These are phyloP conservation scores for Leptinotarsa undecemlineata DNA, from an alignment of 1,140 invertebrate species.

Conservation along the genomic window DNA sequence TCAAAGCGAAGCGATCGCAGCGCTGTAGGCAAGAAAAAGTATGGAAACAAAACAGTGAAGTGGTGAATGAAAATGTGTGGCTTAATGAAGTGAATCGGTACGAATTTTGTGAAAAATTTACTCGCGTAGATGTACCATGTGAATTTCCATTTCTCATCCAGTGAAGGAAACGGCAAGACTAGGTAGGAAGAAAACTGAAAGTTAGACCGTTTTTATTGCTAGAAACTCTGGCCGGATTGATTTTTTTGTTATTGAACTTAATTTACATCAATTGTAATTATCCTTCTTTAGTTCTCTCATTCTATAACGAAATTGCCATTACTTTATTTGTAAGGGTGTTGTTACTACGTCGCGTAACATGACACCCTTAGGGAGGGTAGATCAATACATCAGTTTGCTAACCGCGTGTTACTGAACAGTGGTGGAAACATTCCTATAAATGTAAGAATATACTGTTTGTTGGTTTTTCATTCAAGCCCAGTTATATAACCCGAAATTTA, in stretches of 20 bases:
- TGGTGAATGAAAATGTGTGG: background rate
- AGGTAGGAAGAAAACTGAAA: too few species aligned
- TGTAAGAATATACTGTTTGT: background rate
- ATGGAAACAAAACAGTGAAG: background rate
- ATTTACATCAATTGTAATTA: too few species aligned
- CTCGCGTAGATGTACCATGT: too few species aligned
- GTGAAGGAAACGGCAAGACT: too few species aligned
- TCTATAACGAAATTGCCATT: too few species aligned
- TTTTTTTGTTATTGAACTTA: too few species aligned
- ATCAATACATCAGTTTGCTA: conserved; percentile 14
- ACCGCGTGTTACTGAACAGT: background rate
- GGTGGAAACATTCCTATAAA: too few species aligned
- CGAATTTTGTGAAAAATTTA: background rate
- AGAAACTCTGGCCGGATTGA: too few species aligned
- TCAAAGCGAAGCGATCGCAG: background rate
- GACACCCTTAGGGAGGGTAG: conserved; percentile 10
- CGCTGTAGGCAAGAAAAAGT: background rate
- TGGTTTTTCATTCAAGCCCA: background rate
- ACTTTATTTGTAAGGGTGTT: background rate
- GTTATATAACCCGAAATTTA: background rate
- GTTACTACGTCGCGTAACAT: background rate
- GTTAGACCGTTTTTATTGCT: too few species aligned
- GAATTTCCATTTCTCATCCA: too few species aligned
- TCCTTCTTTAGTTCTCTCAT: too few species aligned
- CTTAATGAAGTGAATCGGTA: background rate